Base-by-base conservation (phyloP, 2,113 vertebrate species). In the Nansenia antarctica region DNA sequence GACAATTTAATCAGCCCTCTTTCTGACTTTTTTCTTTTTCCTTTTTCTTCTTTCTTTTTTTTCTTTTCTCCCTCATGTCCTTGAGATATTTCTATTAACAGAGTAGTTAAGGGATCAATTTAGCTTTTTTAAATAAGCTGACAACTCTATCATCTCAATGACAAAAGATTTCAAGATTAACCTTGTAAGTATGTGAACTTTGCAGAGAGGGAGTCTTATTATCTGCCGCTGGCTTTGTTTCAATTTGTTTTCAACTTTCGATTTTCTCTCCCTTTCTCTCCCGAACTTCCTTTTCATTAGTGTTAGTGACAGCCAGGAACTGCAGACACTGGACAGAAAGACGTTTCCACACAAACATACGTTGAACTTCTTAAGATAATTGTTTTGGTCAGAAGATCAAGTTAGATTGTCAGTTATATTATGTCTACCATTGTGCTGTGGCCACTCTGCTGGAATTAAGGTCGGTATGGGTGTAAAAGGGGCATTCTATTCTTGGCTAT, bases 1-100 rank as follows among this genome's bases (percentile, higher is more conserved):
- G 88, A 90, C 86, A 88, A 90, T 92, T 92, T 91, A 93, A 93
- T 93, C 92, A 93, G 90, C 74, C 85, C 67, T 72, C 77, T 81
- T 74, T 67, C 77, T 22, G 26, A 39, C 57, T 67, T 70, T 58
- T 71, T 62, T 37, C 65, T 30, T 39, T 70, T 61, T 37, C 69
- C 70, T 30, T 52, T 32, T 72, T 72, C 73, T 78, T 69, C 62
- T 69, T 71, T 67, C 53, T 76, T 69, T 65, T 54, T 80, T 78
- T 72, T 45, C 62, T 74, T 73, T 80, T 76, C 84, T 86, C 77
- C 91, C 85, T 70, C 83, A 87, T 34, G 90, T 86, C 70, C 47
- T 60, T 70, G 76, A 88, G 87, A 91, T 92, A 85, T 90, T 91
- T 92, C 89, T 91, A 92, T 91, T 92, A 91, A 87, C 83, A 70